Percentiles rank a stretch among this genome's conserved stretches.
These are phyloP conservation scores for Zaprionus ghesquierei DNA, from an alignment of 1,140 invertebrate genomes.

Conservation along the genomic window DNA sequence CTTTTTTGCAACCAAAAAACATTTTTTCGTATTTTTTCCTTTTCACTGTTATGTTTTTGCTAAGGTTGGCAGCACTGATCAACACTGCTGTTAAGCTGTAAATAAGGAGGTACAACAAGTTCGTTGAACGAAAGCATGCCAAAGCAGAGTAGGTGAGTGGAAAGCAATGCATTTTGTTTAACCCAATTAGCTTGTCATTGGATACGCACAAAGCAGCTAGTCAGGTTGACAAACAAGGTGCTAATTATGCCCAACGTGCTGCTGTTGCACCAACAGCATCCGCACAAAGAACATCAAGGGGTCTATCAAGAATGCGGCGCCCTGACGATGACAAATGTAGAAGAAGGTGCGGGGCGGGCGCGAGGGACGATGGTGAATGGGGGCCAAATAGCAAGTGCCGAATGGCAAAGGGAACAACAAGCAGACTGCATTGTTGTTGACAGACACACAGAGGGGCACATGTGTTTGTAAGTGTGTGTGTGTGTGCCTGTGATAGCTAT, in stretches of 20 bases:
- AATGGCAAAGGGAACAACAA: constrained; percentile 14
- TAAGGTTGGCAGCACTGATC: too few species aligned
- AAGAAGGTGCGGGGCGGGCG: background rate
- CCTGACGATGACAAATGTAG: constrained; percentile 13
- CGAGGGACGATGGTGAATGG: background rate
- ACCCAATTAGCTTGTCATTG: constrained; percentile 28
- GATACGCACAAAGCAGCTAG: background rate
- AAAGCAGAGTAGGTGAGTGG: background rate
- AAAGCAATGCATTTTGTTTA: constrained; percentile 25
- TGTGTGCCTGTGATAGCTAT: background rate
- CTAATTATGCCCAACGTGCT: constrained; percentile 28
- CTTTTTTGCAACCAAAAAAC: too few species aligned
- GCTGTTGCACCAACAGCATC: constrained; percentile 1
- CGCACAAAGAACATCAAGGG: background rate
- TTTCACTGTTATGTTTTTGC: too few species aligned
- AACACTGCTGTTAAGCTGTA: too few species aligned
- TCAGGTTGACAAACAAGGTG: constrained; percentile 21
- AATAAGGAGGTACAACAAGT: too few species aligned
- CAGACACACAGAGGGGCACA: background rate
- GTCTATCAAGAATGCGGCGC: background rate
- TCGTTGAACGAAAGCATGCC: too few species aligned
- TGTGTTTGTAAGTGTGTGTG: background rate
- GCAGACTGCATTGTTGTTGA: constrained; percentile 10
- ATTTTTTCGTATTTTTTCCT: too few species aligned
- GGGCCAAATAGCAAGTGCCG: constrained; percentile 16